Base-by-base conservation (phyloP, 2,888 invertebrate genomes). In the Zaprionus lineosus region DNA sequence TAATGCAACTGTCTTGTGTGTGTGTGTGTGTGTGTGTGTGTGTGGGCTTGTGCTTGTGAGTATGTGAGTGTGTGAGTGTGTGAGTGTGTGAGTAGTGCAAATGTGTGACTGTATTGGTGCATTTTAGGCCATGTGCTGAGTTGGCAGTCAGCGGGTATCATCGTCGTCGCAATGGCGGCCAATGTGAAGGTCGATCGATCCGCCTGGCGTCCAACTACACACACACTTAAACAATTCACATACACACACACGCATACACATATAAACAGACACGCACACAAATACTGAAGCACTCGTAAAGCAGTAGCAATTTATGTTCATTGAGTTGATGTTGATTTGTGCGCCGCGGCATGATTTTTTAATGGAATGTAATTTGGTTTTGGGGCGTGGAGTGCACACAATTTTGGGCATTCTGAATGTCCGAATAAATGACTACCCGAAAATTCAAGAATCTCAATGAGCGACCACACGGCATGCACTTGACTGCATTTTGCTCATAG, bases 131-230 rank as follows among this genome's bases (percentile, higher is more conserved):
- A 70, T 57, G 61, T 70, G 58, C 63, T 57, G 31, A 50, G 46
- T 57, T 66, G 57, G 26, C 44, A 63, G 29, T 47, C 51, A 31
- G 29, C 44, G 47, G 31, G 33, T 37, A 37, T 46, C 34, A 43
- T 21, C 24, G 36, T 37, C 52, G 64, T 57, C 53, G 53, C 41
- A 62, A 63, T 62, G 57, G 48, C 64, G 84, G 84, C 78, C 75
- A 82, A 84, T 82, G 85, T 82, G 81, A 81, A 79, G 79, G 79
- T 37, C 84, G 48, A 79, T 79, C 84, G 79, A 79, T 84, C 60
- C 67, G 34, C 55, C 65, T 61, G 50, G 43, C 56, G 34, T 41
- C 36, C 44, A 18, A 44, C 50, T 24, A n/a, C 48, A 29, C n/a
- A 19, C 46, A 48, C 19, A n/a, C n/a, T n/a, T n/a, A n/a, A n/a